These are phyloP conservation scores for Watsonalla cultraria DNA, from an alignment of 2,888 invertebrate species.

Conservation along the genomic window DNA sequence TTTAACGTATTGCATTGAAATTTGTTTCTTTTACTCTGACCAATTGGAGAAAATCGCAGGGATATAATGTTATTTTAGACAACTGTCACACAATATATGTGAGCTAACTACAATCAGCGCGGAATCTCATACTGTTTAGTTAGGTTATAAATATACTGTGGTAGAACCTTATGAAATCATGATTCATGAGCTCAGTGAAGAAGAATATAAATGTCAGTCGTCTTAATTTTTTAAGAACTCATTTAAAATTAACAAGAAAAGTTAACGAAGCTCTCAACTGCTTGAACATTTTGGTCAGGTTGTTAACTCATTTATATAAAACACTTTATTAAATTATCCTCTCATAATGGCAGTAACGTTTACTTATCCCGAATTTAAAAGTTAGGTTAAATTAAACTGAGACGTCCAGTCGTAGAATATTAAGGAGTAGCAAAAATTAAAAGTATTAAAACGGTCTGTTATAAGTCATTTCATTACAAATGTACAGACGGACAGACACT, in stretches of 20 bases:
- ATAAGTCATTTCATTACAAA: slow-evolving; percentile 67
- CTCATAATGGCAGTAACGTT: slow-evolving; percentile 4
- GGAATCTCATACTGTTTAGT: too few species aligned
- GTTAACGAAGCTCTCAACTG: background rate
- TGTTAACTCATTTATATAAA: background rate
- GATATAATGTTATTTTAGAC: too few species aligned
- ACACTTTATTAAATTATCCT: slow-evolving; percentile 1
- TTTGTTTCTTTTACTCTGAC: too few species aligned
- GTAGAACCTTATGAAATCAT: too few species aligned
- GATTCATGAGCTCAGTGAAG: too few species aligned
- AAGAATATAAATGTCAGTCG: background rate
- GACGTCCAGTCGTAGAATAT: slow-evolving; percentile 25
- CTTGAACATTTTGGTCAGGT: background rate
- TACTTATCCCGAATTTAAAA: slow-evolving; percentile 8
- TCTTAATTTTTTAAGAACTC: background rate
- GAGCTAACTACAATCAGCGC: too few species aligned
- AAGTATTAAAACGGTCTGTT: slow-evolving; percentile 57
- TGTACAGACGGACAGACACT: slow-evolving; percentile 67
- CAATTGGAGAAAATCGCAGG: too few species aligned
- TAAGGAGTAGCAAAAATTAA: slow-evolving; percentile 46
- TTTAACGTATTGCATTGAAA: too few species aligned
- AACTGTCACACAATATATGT: too few species aligned
- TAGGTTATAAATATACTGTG: too few species aligned
- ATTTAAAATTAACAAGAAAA: background rate
- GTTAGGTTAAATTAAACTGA: slow-evolving; percentile 10